Evolutionary conservation across 2,888 invertebrate species (phyloP).

Genomic region (Chromoteleia sp.): DNA sequence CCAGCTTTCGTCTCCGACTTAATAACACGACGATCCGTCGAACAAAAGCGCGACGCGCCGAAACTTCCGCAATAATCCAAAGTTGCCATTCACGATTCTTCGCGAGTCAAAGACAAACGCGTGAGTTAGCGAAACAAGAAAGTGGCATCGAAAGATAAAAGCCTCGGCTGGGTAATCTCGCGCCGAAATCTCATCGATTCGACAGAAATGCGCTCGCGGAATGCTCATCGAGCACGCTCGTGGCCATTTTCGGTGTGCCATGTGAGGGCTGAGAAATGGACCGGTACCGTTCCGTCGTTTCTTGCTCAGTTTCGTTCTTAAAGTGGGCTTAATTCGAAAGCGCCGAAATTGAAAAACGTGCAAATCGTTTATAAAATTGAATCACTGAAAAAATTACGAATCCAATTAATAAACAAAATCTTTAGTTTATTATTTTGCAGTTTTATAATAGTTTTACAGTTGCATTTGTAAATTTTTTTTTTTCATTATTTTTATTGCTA

Average conservation of each 20-base stretch:
- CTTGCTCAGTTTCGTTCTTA: not conserved
- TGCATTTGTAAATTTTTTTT: no score
- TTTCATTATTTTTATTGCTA: no score
- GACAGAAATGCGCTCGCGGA: constrained; percentile 31
- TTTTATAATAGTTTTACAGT: no score
- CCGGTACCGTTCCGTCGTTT: constrained; percentile 1
- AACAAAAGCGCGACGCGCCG: constrained; percentile 44
- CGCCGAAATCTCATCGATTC: constrained; percentile 40
- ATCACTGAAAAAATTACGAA: no score
- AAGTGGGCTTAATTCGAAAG: no score
- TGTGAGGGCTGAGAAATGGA: constrained; percentile 1
- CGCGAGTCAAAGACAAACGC: constrained; percentile 49
- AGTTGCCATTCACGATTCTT: constrained; percentile 54
- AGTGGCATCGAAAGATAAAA: constrained; percentile 36
- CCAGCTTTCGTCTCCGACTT: constrained; percentile 34
- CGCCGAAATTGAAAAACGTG: no score
- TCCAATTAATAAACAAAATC: no score
- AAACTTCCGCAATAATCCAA: constrained; percentile 52
- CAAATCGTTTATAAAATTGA: no score
- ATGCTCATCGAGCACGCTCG: constrained; percentile 23
- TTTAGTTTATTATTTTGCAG: no score
- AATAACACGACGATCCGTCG: constrained; percentile 44
- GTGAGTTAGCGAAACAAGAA: constrained; percentile 53
- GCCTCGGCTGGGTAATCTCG: constrained; percentile 35
- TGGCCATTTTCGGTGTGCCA: constrained; percentile 35